Base-by-base conservation (phyloP, 1,140 invertebrate genomes). In the Drosophila seguyi region DNA sequence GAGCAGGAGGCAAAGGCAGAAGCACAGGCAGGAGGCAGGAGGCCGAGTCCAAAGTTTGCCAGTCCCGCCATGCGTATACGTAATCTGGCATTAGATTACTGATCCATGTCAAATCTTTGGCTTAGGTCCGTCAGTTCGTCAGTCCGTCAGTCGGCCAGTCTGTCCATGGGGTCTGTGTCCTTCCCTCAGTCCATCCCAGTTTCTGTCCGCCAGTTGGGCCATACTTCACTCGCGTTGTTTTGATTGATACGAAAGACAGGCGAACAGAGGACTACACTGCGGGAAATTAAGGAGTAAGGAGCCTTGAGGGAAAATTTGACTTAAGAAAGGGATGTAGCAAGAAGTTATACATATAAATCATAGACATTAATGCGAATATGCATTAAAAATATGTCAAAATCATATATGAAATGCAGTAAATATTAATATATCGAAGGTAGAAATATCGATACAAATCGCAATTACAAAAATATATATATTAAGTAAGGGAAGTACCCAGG, bases 41-140 rank as follows among this genome's bases (percentile, higher is more conserved):
- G 44, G 22, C 66, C 44, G 57, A 55, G 75, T 45, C 63, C 75
- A 71, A 84, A 72, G 69, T 62, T 83, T 75, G 58, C 79, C 67
- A 61, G 79, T 75, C 82, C 72, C 81, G 74, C 83, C 90, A 92
- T 92, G 84, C 90, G 87, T 90, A 92, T 92, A 91, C 82, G 88
- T 92, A 92, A 92, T 92, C 91, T 92, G 91, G 91, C 75, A 92
- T 92, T 92, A 92, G 91, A 92, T 92, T 92, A 92, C 91, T 92
- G 91, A 92, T 92, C 91, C 91, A 92, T 92, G 91, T 91, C 91
- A 92, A 92, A 92, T 92, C 91, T 92, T 87, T 87, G 91, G 91
- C 91, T 92, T 91, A 87, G 71, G 81, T 81, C 76, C 77, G 69
- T 66, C 59, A 44, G 29, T 60, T 29, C 56, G 18, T 4, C 56